These are phyloP conservation scores for Gephyroberyx darwinii DNA, from an alignment of 2,797 vertebrate genomes.

Conservation along the genomic window DNA sequence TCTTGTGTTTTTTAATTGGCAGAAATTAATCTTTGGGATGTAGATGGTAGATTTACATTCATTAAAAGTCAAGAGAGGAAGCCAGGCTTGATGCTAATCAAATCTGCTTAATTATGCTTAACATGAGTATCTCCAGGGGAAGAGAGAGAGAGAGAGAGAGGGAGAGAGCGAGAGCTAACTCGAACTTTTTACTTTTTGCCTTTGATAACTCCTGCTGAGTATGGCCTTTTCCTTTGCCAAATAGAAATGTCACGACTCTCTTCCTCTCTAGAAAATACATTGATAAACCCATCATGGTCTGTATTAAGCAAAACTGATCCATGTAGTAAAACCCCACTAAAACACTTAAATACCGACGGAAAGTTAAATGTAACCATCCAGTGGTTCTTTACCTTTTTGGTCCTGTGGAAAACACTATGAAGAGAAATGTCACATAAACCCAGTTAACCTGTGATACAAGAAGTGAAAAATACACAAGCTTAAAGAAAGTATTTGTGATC, in stretches of 20 bases:
- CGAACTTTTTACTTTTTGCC: constrained; percentile 83
- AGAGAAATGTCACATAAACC: constrained; percentile 9
- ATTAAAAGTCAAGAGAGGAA: constrained; percentile 99
- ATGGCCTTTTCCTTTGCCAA: constrained; percentile 80
- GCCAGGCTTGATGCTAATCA: constrained; percentile 99
- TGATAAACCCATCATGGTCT: constrained; percentile 68
- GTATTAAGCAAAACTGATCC: constrained; percentile 65
- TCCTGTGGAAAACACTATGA: background rate
- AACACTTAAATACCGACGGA: constrained; percentile 60
- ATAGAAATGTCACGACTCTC: constrained; percentile 82
- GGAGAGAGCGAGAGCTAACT: constrained; percentile 75
- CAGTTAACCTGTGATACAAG: background rate
- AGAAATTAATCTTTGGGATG: constrained; percentile 99
- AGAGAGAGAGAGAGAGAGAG: constrained; percentile 66
- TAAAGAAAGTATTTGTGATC: constrained; percentile 32
- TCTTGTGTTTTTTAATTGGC: constrained; percentile 97
- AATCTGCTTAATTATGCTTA: constrained; percentile 99
- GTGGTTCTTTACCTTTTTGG: constrained; percentile 38
- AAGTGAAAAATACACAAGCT: constrained; percentile 29
- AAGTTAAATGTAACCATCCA: constrained; percentile 51
- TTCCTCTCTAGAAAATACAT: constrained; percentile 76
- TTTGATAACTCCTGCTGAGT: constrained; percentile 85
- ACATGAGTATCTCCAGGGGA: constrained; percentile 98
- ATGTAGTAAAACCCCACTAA: constrained; percentile 65
- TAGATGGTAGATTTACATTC: constrained; percentile 99